Evolutionary conservation across 2,797 vertebrate genomes (phyloP), one percentile per base, ranked within the genome.

Genomic region (Melopsittacus undulatus): DNA sequence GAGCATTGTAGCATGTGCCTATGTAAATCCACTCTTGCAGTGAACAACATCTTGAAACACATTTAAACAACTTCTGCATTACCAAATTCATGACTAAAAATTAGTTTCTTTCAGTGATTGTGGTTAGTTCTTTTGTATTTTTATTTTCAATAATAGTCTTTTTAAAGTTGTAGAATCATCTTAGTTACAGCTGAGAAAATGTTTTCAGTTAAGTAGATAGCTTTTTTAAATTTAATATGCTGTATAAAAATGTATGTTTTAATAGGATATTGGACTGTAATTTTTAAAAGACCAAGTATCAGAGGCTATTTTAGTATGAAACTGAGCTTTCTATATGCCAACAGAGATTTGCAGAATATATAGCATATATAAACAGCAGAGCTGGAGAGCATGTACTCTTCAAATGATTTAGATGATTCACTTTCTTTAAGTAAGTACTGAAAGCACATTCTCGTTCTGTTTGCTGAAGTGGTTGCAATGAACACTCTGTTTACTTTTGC

Each of bases 171-270:
- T 87, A 5, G 14, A 92, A 80, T 78, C 6, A 86, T 91, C 48
- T 96, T 96, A 96, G 92, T 94, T 97, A 89, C 70, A 92, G 46
- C 6, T 89, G 64, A 86, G 22, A 86, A 91, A 79, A 57, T 91
- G 11, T 12, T 93, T 97, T 90, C 68, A 89, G 57, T 85, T 95
- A 94, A 85, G n/a, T 79, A 74, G 5, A 52, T 63, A 70, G 3
- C 20, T 89, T 94, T 95, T 91, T 85, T 26, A 85, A 95, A 96
- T 92, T 46, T 66, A 86, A 67, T 56, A 70, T 67, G 4, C 45
- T 90, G 26, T 68, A 75, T 74, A 92, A 97, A 93, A 67, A 64
- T 49, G 48, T 36, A 76, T 88, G 8, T 83, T 95, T 94, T 96
- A 93, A 90, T 22, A 89, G 26, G 27, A 73, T 85, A 68, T 90